Base-by-base conservation (phyloP, 2,113 vertebrate species). In the Chamaetylas fuelleborni region DNA sequence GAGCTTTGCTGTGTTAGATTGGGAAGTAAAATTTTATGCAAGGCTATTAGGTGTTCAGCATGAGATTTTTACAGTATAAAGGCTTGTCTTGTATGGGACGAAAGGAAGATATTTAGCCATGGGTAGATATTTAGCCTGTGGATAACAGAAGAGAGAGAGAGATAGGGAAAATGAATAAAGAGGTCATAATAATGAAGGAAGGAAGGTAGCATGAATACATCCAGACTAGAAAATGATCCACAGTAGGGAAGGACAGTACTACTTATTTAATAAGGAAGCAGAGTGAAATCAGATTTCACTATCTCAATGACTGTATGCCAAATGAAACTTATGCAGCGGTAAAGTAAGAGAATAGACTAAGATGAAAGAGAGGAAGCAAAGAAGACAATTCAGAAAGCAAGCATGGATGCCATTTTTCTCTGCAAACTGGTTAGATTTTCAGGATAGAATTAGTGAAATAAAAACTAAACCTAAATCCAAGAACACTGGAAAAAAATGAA, bases 261-360 rank as follows among this genome's bases (percentile, higher is more conserved):
- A 73, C 33, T 93, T 93, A 94, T 92, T 97, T 0, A 93, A 95
- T 90, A 95, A 90, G 90, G 87, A 96, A 95, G 79, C 42, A 90
- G 74, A 79, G 58, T 86, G 56, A 91, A 96, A 86, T 88, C 58
- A 79, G 73, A 90, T 88, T 93, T 74, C 57, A 72, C 72, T 81
- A 62, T 90, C 80, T 77, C 86, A 86, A 4, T 66, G 74, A 66
- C 42, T 50, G 9, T 28, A 48, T 67, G 50, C 71, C 70, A 92
- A 90, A 54, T 24, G 24, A 95, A 91, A 92, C 82, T 77, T 70
- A 69, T 11, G 26, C 47, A 91, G 58, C 38, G 8, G 43, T 85
- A 56, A 95, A 90, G 45, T n/a, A 86, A 79, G 60, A 86, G n/a
- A 62, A 62, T 40, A 28, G 19, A 82, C 54, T 66, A 85, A 26